Evolutionary conservation across 2,888 invertebrate genomes (phyloP), one percentile per base, ranked within the genome.

Genomic region (Halictus quadricinctus): DNA sequence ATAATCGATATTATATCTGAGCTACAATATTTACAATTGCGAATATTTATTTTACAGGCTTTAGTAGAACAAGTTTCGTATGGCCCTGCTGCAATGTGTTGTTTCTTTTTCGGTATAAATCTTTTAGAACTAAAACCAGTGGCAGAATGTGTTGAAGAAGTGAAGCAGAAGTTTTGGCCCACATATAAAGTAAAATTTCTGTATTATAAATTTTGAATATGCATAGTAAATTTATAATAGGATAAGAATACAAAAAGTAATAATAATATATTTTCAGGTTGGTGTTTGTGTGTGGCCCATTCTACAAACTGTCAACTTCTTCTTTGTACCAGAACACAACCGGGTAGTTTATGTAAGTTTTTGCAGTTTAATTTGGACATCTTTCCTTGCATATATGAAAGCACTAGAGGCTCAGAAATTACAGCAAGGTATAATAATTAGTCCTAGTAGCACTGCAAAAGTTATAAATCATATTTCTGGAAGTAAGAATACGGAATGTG

Each of bases 321-420:
- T 96, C 41, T 95, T 96, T 64, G 95, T 97, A 18, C 96, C 97
- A 0, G 97, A 97, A 91, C 96, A 95, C 88, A 97, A 97, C 92
- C 95, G 97, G 72, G 96, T 97, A 1, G 95, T 97, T 0, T 97
- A 97, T 88, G 97, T 97, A 0, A 97, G 97, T 88, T 94, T 95
- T 0, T 97, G 97, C 82, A 97, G 97, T 92, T 96, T 97, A 81
- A 94, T 97, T 50, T 97, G 97, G 97, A 97, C 97, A 0, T 96
- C 96, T 25, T 97, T 97, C 92, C 95, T 97, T 86, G 97, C 97
- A 0, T 97, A 97, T 89, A 96, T 97, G 96, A 97, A 97, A 94
- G 96, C 97, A 88, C 91, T 96, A 80, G 95, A 96, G 88, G 91
- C 94, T 0, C 21, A 25, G 70, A 70, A 70, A 41, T 69, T 69